A percentile compares a stretch with the other conserved stretches of the same genome.
Evolutionary conservation across 2,113 vertebrate species (phyloP).

Genomic region (Pleuronectes platessa): DNA sequence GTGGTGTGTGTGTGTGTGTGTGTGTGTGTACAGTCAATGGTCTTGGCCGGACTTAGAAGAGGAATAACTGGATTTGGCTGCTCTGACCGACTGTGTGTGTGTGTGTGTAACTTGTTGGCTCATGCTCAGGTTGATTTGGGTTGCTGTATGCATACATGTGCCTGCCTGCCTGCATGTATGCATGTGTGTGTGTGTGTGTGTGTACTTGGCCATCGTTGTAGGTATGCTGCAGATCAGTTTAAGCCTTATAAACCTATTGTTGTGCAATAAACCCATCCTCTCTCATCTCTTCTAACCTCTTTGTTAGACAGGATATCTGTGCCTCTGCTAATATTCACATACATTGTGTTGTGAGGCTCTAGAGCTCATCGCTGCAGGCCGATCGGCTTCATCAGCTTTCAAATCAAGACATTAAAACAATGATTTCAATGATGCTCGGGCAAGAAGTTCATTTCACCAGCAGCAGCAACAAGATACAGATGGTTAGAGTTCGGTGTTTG

Average conservation of each 20-base stretch:
- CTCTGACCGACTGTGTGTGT: slow-evolving; percentile 39
- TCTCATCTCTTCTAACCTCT: slow-evolving; percentile 57
- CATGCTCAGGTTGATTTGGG: slow-evolving; percentile 29
- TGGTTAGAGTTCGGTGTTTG: too few relatives aligned
- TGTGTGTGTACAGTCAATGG: slow-evolving; percentile 44
- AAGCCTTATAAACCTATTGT: slow-evolving; percentile 74
- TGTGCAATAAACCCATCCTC: slow-evolving; percentile 62
- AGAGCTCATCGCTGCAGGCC: not conserved
- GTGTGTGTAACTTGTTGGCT: slow-evolving; percentile 54
- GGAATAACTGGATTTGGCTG: slow-evolving; percentile 55
- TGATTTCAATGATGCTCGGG: too few relatives aligned
- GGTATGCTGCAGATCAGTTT: slow-evolving; percentile 76
- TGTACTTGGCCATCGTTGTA: slow-evolving; percentile 57
- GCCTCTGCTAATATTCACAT: slow-evolving; percentile 44
- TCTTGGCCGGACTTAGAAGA: slow-evolving; percentile 60
- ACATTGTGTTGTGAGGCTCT: slow-evolving; percentile 35
- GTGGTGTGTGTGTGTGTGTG: slow-evolving; percentile 22
- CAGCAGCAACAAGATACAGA: too few relatives aligned
- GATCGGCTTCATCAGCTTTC: not conserved
- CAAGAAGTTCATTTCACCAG: too few relatives aligned
- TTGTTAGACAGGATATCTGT: slow-evolving; percentile 51
- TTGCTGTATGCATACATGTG: slow-evolving; percentile 37
- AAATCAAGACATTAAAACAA: too few relatives aligned
- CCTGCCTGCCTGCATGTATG: slow-evolving; percentile 17
- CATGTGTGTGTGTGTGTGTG: slow-evolving; percentile 29